phyloP scores from a whole-genome alignment of 2,888 invertebrate genomes.

The Syrista parreyssii region DNA sequence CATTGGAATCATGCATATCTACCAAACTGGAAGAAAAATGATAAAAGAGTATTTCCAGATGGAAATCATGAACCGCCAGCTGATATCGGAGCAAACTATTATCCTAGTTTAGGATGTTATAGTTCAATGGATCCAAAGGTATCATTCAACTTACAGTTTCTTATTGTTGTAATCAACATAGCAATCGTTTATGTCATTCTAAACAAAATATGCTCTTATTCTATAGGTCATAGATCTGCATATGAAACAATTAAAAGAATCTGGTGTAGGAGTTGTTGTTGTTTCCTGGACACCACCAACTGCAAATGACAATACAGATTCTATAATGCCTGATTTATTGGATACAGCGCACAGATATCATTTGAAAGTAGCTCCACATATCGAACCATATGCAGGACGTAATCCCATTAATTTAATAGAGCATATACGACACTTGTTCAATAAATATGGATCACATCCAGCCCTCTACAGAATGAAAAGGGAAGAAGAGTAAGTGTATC shows the following conservation, averaged over 20 bases:
- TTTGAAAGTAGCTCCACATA: conserved; percentile 71
- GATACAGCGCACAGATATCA: conserved; percentile 67
- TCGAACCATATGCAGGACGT: conserved; percentile 71
- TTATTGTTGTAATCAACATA: not conserved
- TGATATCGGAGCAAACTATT: conserved; percentile 70
- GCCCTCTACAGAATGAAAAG: conserved; percentile 69
- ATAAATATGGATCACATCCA: conserved; percentile 69
- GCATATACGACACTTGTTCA: conserved; percentile 65
- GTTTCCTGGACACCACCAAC: conserved; percentile 71
- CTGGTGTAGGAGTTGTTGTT: conserved; percentile 72
- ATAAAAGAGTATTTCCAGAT: conserved; percentile 65
- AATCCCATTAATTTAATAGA: conserved; percentile 67
- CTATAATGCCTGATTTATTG: conserved; percentile 61
- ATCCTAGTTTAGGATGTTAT: conserved; percentile 69
- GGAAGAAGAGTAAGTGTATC: conserved; percentile 52
- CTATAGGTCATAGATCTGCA: conserved; percentile 68
- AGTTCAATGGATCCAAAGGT: conserved; percentile 67
- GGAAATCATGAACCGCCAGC: conserved; percentile 69
- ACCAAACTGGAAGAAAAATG: conserved; percentile 62
- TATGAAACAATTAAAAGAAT: conserved; percentile 71
- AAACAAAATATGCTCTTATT: not conserved
- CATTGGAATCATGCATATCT: conserved; percentile 60
- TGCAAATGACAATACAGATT: conserved; percentile 60
- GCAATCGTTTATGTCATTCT: not conserved
- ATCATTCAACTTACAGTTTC: conserved; percentile 11